Percentiles rank a stretch among this genome's conserved stretches.
Evolutionary conservation across 2,113 vertebrate species (phyloP).

Genomic region (Gallinago undulata): DNA sequence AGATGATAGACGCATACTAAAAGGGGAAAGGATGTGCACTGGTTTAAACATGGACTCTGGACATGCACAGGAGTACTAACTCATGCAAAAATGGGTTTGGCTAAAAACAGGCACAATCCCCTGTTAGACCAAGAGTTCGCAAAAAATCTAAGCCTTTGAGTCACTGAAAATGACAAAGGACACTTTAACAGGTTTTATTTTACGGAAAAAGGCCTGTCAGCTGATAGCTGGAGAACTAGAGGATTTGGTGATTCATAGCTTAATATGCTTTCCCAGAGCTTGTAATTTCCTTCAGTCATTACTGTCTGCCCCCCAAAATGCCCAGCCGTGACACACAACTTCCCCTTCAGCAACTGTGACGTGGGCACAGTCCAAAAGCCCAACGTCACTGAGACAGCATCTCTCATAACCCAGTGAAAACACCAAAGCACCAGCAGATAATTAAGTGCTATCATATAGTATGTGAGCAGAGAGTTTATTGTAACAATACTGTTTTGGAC

Average conservation of each 20-base stretch:
- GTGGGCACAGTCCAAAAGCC: accelerated
- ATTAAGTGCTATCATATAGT: background rate
- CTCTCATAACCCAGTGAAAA: background rate
- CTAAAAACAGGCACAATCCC: background rate
- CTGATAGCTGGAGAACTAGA: background rate
- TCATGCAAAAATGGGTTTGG: background rate
- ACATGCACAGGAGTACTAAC: background rate
- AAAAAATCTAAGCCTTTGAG: background rate
- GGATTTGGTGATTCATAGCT: conserved; percentile 21
- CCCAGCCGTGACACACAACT: background rate
- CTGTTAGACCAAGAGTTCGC: background rate
- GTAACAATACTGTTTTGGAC: background rate
- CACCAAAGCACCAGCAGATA: background rate
- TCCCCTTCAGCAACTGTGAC: accelerated
- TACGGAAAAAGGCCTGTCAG: background rate
- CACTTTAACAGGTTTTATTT: background rate
- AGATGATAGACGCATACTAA: background rate
- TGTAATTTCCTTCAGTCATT: conserved; percentile 4
- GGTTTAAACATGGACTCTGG: background rate
- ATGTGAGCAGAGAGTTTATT: background rate
- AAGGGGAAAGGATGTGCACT: background rate
- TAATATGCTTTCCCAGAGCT: background rate
- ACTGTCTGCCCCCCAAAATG: background rate
- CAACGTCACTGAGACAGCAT: accelerated
- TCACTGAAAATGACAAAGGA: conserved; percentile 16